Evolutionary conservation across 2,888 invertebrate genomes (phyloP).

Genomic region (Strigamia maritima): DNA sequence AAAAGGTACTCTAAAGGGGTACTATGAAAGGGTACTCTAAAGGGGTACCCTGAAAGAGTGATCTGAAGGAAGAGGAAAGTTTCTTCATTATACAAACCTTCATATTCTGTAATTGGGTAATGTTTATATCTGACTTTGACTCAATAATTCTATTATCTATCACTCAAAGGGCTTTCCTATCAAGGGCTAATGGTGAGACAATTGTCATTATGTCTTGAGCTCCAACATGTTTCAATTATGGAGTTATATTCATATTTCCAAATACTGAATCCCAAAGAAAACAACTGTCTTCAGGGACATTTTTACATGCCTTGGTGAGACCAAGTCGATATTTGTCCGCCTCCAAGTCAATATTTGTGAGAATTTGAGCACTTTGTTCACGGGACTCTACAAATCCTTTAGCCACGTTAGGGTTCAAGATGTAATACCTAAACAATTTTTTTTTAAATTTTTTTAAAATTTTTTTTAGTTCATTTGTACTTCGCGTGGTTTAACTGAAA

Average conservation of each 20-base stretch:
- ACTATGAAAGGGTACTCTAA: no score
- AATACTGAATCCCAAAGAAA: not conserved
- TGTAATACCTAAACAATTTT: conserved; percentile 39
- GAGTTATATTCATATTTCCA: not conserved
- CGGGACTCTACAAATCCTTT: conserved; percentile 56
- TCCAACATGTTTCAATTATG: not conserved
- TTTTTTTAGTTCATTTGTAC: no score
- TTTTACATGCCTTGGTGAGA: conserved; percentile 80
- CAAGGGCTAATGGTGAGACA: not conserved
- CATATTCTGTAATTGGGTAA: not conserved
- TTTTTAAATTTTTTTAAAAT: conserved; percentile 15
- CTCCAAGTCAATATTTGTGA: conserved; percentile 79
- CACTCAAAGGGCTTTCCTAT: not conserved
- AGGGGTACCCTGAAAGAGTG: no score
- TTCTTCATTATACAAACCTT: no score
- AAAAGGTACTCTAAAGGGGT: no score
- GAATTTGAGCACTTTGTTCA: conserved; percentile 59
- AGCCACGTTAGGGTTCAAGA: conserved; percentile 59
- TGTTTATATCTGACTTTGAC: not conserved
- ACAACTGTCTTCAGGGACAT: not conserved
- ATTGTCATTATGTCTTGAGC: not conserved
- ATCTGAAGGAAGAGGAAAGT: no score
- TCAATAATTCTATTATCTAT: not conserved
- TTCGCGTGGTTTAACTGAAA: not conserved
- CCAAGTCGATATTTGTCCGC: conserved; percentile 92